Evolutionary conservation across 2,888 invertebrate species (phyloP).

Genomic region (Zelleria hepariella): DNA sequence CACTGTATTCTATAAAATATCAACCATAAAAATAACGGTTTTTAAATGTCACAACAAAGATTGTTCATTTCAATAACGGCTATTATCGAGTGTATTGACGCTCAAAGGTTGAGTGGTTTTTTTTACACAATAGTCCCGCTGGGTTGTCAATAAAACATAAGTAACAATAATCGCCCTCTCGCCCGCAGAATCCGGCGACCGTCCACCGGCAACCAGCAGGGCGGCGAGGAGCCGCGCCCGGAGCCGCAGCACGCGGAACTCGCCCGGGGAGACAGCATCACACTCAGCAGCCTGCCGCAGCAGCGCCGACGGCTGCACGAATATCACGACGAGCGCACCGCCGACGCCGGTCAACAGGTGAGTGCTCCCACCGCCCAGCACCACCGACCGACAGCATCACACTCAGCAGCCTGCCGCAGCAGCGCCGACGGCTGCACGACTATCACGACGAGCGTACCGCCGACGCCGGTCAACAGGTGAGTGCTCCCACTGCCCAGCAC

Average conservation of each 20-base stretch:
- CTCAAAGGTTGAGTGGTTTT: too few relatives aligned
- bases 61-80: too few relatives aligned
- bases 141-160: too few relatives aligned
- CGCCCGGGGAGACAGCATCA: constrained; percentile 40
- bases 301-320: constrained; percentile 39
- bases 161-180: background rate
- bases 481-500: background rate
- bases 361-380: background rate
- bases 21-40: too few relatives aligned
- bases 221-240: background rate
- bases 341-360: constrained; percentile 3
- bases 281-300: constrained; percentile 58
- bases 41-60: too few relatives aligned
- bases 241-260: constrained; percentile 35
- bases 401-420: constrained; percentile 23
- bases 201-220: background rate
- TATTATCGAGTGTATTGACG: too few relatives aligned
- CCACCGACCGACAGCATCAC: constrained; percentile 7
- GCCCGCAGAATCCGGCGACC: background rate
- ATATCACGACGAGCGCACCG: constrained; percentile 32
- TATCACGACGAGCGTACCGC: constrained; percentile 12
- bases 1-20: too few relatives aligned
- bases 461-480: constrained; percentile 31
- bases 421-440: constrained; percentile 15
- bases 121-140: too few relatives aligned